Evolutionary conservation across 2,113 vertebrate genomes (phyloP), one percentile per base, ranked within the genome.

Genomic region (Podiceps cristatus): DNA sequence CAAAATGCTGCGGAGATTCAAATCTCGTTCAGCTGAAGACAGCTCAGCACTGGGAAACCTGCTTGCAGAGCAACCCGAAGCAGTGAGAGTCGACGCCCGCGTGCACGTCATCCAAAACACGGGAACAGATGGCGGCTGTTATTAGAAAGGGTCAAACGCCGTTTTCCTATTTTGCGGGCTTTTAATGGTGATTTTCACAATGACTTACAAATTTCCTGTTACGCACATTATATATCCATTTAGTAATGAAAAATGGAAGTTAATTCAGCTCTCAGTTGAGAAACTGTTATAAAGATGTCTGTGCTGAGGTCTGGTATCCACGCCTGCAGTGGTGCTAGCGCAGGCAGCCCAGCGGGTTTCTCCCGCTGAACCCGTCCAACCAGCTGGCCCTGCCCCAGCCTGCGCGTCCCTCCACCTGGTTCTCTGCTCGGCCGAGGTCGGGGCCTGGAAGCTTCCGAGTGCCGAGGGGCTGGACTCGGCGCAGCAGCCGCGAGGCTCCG

Each of bases 181-280:
- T 97, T 98, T 97, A 97, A 97, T 94, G 93, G 62, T 37, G 68
- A 68, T 82, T 95, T 86, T 79, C 86, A 93, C 88, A 94, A 45
- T 75, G 44, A 84, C 81, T 96, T 93, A 97, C 95, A 96, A 82
- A 87, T 56, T 55, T 42, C 33, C 78, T 52, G 71, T 80, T 87
- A 86, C 0, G 4, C 72, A 66, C 73, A 20, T 68, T 42, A 18
- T 69, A 9, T 12, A 72, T 60, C 79, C 75, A 37, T 35, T 91
- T 66, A 64, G 53, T 58, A 45, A 94, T 10, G 67, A 93, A 50
- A 84, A 84, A 40, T 4, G 31, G 6, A 40, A 60, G 40, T 73
- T 72, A 89, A 42, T 66, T 69, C 84, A 85, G 78, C 83, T 89
- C 86, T 76, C 27, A 1, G 18, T 3, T 33, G 84, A 92, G 93